Evolutionary conservation across 2,888 invertebrate genomes (phyloP), one percentile per base, ranked within the genome.

Genomic region (Chrysodeixis includens): DNA sequence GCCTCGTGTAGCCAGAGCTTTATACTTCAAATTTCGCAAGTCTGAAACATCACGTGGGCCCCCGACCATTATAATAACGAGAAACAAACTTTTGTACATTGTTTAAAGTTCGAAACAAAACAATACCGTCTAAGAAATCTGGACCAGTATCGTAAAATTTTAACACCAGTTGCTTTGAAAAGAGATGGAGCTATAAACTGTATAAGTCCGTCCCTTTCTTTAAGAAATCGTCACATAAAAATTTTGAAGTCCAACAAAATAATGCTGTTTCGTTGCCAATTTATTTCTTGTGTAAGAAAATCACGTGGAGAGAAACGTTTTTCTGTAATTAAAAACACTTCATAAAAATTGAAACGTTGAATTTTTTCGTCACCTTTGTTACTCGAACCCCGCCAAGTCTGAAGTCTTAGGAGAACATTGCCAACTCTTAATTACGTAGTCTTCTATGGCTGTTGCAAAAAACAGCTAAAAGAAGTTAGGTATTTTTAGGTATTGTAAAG

Each of bases 51-150:
- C 40, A 40, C 40, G 40, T 40, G 40, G 40, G n/a, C 6, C n/a
- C 40, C 40, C 40, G 40, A n/a, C 40, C 40, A 40, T 40, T 40
- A 40, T 6, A 40, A 40, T 40, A 40, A 40, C 40, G n/a, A 40
- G 40, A 40, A 40, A 40, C n/a, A 40, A 40, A 40, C 40, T 40
- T 40, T n/a, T 5, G 5, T 40, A n/a, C n/a, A n/a, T 40, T n/a
- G n/a, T 40, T 40, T n/a, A n/a, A 40, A 40, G 40, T 40, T 40
- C 6, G n/a, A 40, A 40, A 40, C 40, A 40, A 40, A 5, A 40
- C 40, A 40, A 40, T n/a, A n/a, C 7, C 4, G 40, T n/a, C n/a
- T 7, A 40, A 40, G 40, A 40, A 40, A n/a, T n/a, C n/a, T 40
- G 40, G 6, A 40, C n/a, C 40, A 7, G n/a, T 40, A n/a, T 40